These are phyloP conservation scores for Drosophila heteroneura DNA, from an alignment of 2,888 invertebrate genomes.

Conservation along the genomic window DNA sequence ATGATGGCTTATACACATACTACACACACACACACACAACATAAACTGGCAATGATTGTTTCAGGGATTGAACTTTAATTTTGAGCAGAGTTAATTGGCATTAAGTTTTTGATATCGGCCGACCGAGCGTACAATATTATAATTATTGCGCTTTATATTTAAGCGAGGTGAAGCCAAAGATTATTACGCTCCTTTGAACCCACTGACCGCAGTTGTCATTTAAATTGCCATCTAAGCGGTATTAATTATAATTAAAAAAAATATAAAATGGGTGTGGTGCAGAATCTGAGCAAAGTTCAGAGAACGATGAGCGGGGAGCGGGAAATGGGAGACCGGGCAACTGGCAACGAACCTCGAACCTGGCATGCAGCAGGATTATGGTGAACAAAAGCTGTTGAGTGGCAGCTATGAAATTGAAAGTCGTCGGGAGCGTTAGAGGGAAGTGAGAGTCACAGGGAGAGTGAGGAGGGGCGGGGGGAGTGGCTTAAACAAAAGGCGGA, in stretches of 20 bases:
- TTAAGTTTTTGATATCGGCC: constrained; percentile 34
- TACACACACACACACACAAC: background rate
- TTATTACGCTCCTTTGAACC: constrained; percentile 55
- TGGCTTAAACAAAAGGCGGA: background rate
- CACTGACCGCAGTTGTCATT: constrained; percentile 59
- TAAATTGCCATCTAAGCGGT: constrained; percentile 43
- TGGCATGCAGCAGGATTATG: constrained; percentile 20
- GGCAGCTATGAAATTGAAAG: constrained; percentile 40
- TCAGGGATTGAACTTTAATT: constrained; percentile 55
- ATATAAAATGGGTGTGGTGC: background rate
- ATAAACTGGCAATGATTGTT: constrained; percentile 20
- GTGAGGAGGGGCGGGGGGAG: background rate
- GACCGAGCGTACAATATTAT: constrained; percentile 31
- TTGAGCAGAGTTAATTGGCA: constrained; percentile 59
- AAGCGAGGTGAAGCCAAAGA: constrained; percentile 6
- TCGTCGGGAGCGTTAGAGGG: background rate
- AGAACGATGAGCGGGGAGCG: background rate
- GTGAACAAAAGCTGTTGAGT: constrained; percentile 27
- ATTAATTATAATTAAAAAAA: constrained; percentile 64
- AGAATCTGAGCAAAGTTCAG: background rate
- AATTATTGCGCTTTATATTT: constrained; percentile 47
- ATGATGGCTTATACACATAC: constrained; percentile 44
- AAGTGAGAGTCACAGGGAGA: background rate
- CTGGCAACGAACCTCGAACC: constrained; percentile 2
- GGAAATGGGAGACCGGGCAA: background rate